Conservation (phyloP, 2,888 invertebrate genomes). For the Trichogramma dendrolimi region DNA sequence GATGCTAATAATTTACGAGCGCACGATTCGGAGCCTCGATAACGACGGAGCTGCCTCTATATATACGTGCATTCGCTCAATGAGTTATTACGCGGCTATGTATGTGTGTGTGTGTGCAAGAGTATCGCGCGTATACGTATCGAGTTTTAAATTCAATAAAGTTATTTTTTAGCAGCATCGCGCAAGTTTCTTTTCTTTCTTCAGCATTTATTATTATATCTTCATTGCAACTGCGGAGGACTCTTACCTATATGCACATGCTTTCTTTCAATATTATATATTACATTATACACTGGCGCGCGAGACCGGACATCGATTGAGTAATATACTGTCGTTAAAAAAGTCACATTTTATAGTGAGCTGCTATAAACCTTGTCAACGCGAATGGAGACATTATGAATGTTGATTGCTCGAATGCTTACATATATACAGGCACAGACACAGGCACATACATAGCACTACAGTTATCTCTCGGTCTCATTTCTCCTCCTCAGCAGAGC, state of each 20-base stretch:
- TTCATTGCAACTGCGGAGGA: conserved; percentile 10
- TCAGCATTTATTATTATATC: conserved; percentile 1
- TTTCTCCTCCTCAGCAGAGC: neutral
- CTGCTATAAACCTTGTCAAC: neutral
- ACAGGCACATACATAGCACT: no score
- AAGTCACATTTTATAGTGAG: no score
- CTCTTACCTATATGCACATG: conserved; percentile 4
- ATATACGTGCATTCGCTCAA: neutral
- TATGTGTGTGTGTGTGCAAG: conserved; percentile 31
- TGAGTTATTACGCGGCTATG: conserved; percentile 3
- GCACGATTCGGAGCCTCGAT: neutral
- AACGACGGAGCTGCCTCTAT: conserved; percentile 22
- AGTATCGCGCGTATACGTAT: conserved; percentile 28
- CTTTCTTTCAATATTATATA: conserved; percentile 35
- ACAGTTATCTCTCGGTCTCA: conserved; percentile 37
- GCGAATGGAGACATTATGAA: conserved; percentile 46
- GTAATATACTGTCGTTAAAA: no score
- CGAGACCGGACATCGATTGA: conserved; percentile 31
- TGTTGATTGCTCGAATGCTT: conserved; percentile 46
- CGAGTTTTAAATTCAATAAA: conserved; percentile 44
- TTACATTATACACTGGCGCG: conserved; percentile 37
- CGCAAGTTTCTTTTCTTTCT: conserved; percentile 15
- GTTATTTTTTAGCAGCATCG: conserved; percentile 31
- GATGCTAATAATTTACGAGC: conserved; percentile 25
- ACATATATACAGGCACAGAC: no score